phyloP scores from a whole-genome alignment of 2,797 vertebrate genomes.

The Alcedo quadribrachys region DNA sequence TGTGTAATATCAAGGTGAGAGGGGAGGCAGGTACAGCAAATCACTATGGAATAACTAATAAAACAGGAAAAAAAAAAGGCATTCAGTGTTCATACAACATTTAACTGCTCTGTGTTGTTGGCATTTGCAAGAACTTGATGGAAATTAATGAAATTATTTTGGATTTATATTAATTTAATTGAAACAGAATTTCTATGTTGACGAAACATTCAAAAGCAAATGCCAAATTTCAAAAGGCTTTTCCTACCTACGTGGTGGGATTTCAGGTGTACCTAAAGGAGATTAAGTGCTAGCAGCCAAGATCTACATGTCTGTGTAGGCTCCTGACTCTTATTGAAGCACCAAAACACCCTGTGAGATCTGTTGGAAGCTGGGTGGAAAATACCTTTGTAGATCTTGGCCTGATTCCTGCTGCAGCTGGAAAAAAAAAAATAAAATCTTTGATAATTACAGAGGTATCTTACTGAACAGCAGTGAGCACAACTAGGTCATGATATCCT shows the following conservation, averaged over 20 bases:
- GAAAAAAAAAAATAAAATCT: neutral
- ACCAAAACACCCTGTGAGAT: constrained; percentile 36
- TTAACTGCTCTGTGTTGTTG: neutral
- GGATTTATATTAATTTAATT: neutral
- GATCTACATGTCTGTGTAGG: neutral
- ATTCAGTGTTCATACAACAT: rapidly evolving
- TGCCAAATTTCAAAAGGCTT: neutral
- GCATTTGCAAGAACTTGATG: neutral
- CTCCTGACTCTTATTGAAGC: neutral
- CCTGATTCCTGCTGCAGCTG: constrained; percentile 4
- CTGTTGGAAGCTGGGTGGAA: constrained; percentile 29
- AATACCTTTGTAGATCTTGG: constrained; percentile 52
- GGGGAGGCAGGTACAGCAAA: neutral
- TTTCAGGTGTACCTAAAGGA: constrained; percentile 15
- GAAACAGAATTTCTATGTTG: neutral
- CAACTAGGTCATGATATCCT: neutral
- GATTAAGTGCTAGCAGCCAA: constrained; percentile 13
- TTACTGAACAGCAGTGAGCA: neutral
- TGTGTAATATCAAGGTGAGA: neutral
- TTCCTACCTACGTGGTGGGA: neutral
- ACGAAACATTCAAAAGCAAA: neutral
- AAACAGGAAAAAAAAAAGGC: neutral
- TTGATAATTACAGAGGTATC: neutral
- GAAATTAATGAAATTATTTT: neutral
- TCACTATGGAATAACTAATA: neutral